phyloP scores from a whole-genome alignment of 2,113 vertebrate genomes.

The Ictidomys tridecemlineatus region DNA sequence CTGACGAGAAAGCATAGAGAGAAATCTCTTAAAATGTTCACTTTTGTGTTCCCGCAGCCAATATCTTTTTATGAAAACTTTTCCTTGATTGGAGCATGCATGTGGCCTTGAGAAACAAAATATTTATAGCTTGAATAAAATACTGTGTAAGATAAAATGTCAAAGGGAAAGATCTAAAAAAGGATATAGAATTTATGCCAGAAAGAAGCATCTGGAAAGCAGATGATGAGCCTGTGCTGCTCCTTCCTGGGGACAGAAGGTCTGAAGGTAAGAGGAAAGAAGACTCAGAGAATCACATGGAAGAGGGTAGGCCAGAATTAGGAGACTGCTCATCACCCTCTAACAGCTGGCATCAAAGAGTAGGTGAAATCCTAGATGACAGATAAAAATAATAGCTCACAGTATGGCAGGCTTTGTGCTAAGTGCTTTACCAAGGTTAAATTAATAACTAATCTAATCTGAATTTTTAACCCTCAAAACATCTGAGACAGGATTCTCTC shows the following conservation, averaged over 20 bases:
- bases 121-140: background rate
- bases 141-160: background rate
- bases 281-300: background rate
- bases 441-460: background rate
- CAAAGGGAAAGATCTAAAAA: background rate
- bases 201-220: background rate
- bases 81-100: background rate
- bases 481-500: background rate
- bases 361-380: background rate
- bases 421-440: background rate
- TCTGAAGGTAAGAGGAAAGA: background rate
- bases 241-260: background rate
- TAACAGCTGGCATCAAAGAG: background rate
- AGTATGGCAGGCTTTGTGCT: background rate
- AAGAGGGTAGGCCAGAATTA: background rate
- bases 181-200: background rate
- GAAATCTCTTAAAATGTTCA: background rate
- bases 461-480: background rate
- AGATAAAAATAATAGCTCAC: background rate
- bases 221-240: background rate
- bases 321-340: background rate
- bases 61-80: background rate
- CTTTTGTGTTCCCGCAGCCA: background rate
- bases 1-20: background rate
- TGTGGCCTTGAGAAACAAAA: background rate